phyloP scores from a whole-genome alignment of 2,888 invertebrate species.

The Cheilosia vulpina region DNA sequence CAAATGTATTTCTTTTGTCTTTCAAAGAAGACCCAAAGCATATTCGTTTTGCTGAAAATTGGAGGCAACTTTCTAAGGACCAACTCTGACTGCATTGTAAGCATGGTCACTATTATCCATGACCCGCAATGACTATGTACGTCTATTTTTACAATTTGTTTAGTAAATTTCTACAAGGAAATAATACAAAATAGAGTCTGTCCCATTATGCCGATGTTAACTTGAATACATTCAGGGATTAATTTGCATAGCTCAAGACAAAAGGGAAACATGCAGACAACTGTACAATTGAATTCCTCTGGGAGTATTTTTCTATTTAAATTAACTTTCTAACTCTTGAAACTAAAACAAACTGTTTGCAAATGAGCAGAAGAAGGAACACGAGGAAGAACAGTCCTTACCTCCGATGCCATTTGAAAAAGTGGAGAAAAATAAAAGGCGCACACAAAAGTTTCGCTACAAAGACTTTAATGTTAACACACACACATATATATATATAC shows the following conservation, averaged over 20 bases:
- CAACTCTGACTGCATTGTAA: too few species aligned
- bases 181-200: conserved; percentile 10
- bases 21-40: too few species aligned
- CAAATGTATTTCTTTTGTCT: too few species aligned
- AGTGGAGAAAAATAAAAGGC: background rate
- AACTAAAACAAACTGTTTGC: conserved; percentile 67
- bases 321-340: conserved; percentile 66
- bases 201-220: conserved; percentile 20
- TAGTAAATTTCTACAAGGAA: background rate
- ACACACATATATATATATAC: background rate
- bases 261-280: conserved; percentile 31
- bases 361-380: conserved; percentile 39
- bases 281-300: conserved; percentile 9
- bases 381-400: conserved; percentile 43
- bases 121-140: too few species aligned
- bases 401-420: conserved; percentile 50
- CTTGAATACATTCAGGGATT: conserved; percentile 60
- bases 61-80: too few species aligned
- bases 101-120: too few species aligned
- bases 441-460: conserved; percentile 43
- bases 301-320: conserved; percentile 57
- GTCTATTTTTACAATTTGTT: background rate
- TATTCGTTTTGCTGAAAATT: too few species aligned
- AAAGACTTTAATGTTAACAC: conserved; percentile 11
- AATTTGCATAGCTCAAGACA: conserved; percentile 42